Base-by-base conservation (phyloP, 2,797 vertebrate genomes). In the Rhabdomys pumilio region DNA sequence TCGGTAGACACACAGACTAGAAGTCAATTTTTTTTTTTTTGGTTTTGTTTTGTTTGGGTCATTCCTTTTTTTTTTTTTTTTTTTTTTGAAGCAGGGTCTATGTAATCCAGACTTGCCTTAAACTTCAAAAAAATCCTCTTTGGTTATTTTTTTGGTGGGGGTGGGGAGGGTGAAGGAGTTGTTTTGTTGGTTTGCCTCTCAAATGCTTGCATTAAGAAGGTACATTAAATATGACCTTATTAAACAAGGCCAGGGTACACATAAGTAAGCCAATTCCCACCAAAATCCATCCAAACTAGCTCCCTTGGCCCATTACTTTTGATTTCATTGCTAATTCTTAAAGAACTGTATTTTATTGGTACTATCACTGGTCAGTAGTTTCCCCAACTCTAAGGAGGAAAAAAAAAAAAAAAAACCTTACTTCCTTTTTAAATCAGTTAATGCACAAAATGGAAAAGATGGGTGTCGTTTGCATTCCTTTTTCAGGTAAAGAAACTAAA, bases 401-500 rank as follows among this genome's bases (percentile, higher is more conserved):
- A 34, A 15, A 24, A 15, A 55, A 38, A 26, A 9, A n/a, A n/a
- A n/a, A n/a, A n/a, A n/a, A n/a, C n/a, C 13, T 67, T 63, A 79
- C n/a, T 57, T 61, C 4, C 55, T 72, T 69, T 50, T 50, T 63
- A 24, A 63, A 50, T 50, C 19, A 57, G 84, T 41, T 67, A 38
- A 87, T 31, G 50, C 44, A 83, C 14, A 96, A 86, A 82, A 59
- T 69, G 11, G 20, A 83, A 90, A 81, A 90, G 11, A n/a, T 26
- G 0, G 22, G 38, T 67, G 31, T 31, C 50, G 17, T 50, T 93
- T 87, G 19, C 50, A 11, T 29, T 79, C 41, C 41, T 50, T 76
- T 76, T 82, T 24, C 59, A 63, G 50, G 73, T 84, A 73, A 85
- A 88, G 47, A 29, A 91, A 67, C 29, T 55, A 22, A 41, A 87